Percentiles rank a stretch among this genome's conserved stretches.
Conservation (phyloP, 2,888 invertebrate species). For the Dicyrtomina minuta region DNA sequence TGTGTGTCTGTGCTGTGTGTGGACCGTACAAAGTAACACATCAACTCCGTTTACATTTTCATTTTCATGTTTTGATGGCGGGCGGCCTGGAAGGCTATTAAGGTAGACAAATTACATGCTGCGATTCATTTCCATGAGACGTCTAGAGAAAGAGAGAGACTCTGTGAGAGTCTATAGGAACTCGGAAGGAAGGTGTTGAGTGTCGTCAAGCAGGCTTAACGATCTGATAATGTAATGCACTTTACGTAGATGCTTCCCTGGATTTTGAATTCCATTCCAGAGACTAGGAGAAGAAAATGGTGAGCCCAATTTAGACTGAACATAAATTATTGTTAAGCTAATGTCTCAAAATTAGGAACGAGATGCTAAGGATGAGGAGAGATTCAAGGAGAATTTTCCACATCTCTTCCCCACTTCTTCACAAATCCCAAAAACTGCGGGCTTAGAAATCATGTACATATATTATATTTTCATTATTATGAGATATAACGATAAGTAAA, state of each 20-base stretch:
- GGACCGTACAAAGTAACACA: no score
- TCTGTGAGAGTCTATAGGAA: neutral
- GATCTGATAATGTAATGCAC: conserved; percentile 20
- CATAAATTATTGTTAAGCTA: conserved; percentile 1
- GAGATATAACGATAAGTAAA: no score
- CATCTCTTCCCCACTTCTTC: no score
- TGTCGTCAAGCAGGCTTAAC: conserved; percentile 13
- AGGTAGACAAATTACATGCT: conserved; percentile 21
- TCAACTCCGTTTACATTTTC: no score
- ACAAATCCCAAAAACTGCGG: no score
- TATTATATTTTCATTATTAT: no score
- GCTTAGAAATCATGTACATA: no score
- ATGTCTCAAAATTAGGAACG: conserved; percentile 3
- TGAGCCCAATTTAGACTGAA: neutral
- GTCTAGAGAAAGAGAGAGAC: neutral
- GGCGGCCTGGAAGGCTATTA: neutral
- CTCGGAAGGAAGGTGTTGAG: neutral
- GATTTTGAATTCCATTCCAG: neutral
- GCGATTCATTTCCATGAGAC: conserved; percentile 10
- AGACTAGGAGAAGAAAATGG: neutral
- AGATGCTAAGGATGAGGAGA: no score
- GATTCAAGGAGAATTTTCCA: no score
- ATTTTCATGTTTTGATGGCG: conserved; percentile 1
- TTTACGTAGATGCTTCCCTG: neutral
- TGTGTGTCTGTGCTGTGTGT: no score